Evolutionary conservation across 2,888 invertebrate genomes (phyloP), one percentile per base, ranked within the genome.

Genomic region (Lutraria lutraria): DNA sequence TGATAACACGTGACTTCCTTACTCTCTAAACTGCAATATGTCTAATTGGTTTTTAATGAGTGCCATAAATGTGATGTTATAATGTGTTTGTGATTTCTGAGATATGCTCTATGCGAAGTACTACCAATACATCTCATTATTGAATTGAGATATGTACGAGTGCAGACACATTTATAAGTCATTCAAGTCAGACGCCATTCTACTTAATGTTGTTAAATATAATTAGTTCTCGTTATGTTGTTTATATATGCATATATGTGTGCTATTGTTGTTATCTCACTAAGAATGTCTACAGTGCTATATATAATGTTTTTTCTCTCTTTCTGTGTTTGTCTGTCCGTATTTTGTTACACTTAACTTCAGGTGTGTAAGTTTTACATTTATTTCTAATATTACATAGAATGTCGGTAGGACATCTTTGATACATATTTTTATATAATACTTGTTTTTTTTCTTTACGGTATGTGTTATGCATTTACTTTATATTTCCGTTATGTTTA

Each of bases 401-500:
- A 43, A 2, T 43, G 8, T 4, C 43, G 43, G 43, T 43, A 4
- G n/a, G 4, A 43, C 43, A 43, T 43, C 43, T 43, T 43, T 25
- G 56, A 68, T 25, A 68, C 12, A 12, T 68, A 4, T 25, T 25
- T 25, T 68, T 0, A 25, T 68, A 68, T 25, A 63, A 10, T 25
- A 68, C 21, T 60, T 60, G n/a, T 25, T 21, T 25, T 68, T 68
- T 56, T 2, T 68, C 25, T 25, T 4, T n/a, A 25, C 8, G 4
- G 63, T 68, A 68, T 68, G 25, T 68, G 8, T 68, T 25, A 68
- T 68, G 25, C 8, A 68, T 68, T 25, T 25, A 68, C 21, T 25
- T n/a, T 31, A 76, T 76, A 34, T 31, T 34, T 34, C 34, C 31
- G 76, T 76, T 76, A 76, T 76, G 29, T 76, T 76, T 76, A 15